Conservation (phyloP, 2,113 vertebrate species). For the Xyrauchen texanus region DNA sequence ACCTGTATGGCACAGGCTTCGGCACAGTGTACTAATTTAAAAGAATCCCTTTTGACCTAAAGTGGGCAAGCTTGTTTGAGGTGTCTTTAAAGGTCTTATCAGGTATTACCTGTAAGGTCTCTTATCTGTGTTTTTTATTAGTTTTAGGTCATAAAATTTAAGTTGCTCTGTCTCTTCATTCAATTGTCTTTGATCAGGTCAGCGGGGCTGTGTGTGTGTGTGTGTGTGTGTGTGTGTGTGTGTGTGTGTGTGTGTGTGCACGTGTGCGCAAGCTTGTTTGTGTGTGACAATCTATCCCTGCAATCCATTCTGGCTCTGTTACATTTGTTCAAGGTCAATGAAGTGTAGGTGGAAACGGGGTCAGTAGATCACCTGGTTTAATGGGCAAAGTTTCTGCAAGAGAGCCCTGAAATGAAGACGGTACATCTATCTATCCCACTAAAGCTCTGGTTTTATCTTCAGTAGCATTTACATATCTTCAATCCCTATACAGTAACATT, state of each 20-base stretch:
- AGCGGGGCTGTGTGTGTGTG: neutral
- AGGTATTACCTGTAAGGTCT: too few species aligned
- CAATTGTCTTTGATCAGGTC: neutral
- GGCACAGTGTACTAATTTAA: too few species aligned
- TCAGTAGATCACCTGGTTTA: neutral
- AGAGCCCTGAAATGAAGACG: slow-evolving; percentile 8
- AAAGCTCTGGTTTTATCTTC: neutral
- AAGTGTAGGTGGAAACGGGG: neutral
- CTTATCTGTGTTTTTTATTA: too few species aligned
- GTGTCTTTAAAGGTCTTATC: too few species aligned
- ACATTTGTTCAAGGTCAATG: neutral
- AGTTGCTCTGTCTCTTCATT: neutral
- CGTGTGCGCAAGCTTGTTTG: too few species aligned
- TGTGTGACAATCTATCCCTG: neutral
- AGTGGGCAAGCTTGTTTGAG: too few species aligned
- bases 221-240: neutral
- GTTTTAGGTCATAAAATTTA: neutral
- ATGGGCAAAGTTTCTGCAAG: slow-evolving; percentile 6
- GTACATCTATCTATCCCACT: too few species aligned
- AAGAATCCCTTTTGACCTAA: too few species aligned
- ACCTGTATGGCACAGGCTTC: too few species aligned
- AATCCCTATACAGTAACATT: too few species aligned
- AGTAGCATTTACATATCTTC: neutral
- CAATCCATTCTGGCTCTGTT: slow-evolving; percentile 12
- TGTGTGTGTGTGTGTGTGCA: too few species aligned